Conservation (phyloP, 2,113 vertebrate genomes). For the Neolamprologus tretocephalus region DNA sequence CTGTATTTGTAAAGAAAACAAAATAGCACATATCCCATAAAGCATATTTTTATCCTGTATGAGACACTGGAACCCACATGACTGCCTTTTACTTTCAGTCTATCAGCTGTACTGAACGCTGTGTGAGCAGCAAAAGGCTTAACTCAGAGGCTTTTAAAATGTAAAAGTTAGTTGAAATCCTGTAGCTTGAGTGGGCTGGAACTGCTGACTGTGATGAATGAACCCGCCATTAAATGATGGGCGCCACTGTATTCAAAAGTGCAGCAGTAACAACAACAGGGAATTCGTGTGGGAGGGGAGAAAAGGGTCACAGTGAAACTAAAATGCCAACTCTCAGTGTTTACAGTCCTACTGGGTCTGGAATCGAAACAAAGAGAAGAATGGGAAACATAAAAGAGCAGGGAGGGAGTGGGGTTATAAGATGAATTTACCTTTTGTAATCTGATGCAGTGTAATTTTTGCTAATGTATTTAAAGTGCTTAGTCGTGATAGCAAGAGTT, state of each 20-base stretch:
- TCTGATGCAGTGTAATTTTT: conserved; percentile 19
- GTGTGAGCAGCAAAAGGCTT: neutral
- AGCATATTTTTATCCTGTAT: neutral
- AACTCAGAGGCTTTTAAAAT: conserved; percentile 24
- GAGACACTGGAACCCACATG: neutral
- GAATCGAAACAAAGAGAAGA: conserved; percentile 1
- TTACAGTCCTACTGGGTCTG: neutral
- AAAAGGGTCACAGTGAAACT: conserved; percentile 5
- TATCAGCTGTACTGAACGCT: neutral
- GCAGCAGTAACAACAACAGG: conserved; percentile 7
- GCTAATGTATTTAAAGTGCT: conserved; percentile 6
- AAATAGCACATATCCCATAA: neutral
- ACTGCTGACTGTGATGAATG: conserved; percentile 55
- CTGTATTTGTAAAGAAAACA: neutral
- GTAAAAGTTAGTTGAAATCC: conserved; percentile 17
- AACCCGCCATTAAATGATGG: conserved; percentile 20
- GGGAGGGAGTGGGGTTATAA: neutral
- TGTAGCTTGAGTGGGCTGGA: conserved; percentile 24
- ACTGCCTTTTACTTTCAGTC: neutral
- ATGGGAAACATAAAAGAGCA: neutral
- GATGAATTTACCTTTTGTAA: conserved; percentile 9
- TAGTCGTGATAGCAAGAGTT: neutral
- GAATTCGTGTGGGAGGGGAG: conserved; percentile 16
- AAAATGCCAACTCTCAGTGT: conserved; percentile 1
- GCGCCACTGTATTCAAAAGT: conserved; percentile 20